Base-by-base conservation (phyloP, 2,888 invertebrate species). In the Lasioglossum leucozonium region DNA sequence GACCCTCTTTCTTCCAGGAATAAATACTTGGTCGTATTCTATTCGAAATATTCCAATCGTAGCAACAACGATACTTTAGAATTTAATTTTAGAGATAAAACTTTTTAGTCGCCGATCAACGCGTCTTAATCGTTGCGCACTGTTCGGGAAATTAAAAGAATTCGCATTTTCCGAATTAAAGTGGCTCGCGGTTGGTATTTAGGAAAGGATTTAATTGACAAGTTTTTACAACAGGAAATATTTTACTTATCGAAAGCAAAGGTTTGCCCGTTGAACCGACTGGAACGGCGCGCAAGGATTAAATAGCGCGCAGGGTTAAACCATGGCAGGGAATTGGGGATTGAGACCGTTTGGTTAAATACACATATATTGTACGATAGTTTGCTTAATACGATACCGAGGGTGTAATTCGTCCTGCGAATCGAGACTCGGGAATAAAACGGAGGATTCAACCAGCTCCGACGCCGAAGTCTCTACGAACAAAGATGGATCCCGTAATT, bases 401-500 rank as follows among this genome's bases (percentile, higher is more conserved):
- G 96, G 96, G 83, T 96, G 95, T 77, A 96, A 94, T 93, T 96
- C 96, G 91, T 96, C 96, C 88, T 95, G 95, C 75, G 96, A 96
- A 92, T 96, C 96, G 81, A 96, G 95, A 90, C 95, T 96, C 65
- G 96, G 96, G 91, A 96, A 96, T 73, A 96, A 93, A 85, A 95
- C 95, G 87, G 96, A 95, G 81, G 95, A 95, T 82, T 96, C 96
- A 69, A 95, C 94, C 87, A 95, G 93, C 85, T 95, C 95, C 75
- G 93, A 92, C 30, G 92, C 92, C 87, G 95, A 95, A 84, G 95
- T 95, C 92, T 95, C 94, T 85, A 93, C 95, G 90, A 94, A 95
- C 44, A 94, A 85, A 72, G 95, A 94, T 13, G 95, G 95, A 88
- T 97, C 97, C 92, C 97, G 96, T 90, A 97, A 95, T 95, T 97